Evolutionary conservation across 2,888 invertebrate genomes (phyloP), one percentile per base, ranked within the genome.

Genomic region (Anarsia innoxiella): DNA sequence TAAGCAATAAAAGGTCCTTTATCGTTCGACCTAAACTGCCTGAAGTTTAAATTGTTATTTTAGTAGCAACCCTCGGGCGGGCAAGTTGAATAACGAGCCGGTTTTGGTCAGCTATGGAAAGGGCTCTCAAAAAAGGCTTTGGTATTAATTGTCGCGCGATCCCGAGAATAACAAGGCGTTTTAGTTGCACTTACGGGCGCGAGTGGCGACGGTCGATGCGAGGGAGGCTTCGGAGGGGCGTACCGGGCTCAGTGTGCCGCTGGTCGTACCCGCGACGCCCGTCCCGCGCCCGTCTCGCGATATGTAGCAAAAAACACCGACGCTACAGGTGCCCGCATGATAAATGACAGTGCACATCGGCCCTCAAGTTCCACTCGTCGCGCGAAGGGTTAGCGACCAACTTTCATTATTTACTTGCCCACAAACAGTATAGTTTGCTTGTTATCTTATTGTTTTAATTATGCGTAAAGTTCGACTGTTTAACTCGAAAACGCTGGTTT

Each of bases 301-400:
- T 12, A 34, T 31, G 16, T 39, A 23, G n/a, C 37, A 11, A 63
- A 67, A 61, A 58, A 56, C 51, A 46, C 53, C 49, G 53, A 66
- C 56, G 66, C 77, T 61, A 76, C 75, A 76, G 75, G 75, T 76
- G 76, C 68, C 57, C 42, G 45, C 6, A 32, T 32, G 32, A 23
- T 23, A 13, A 13, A 23, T 12, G 19, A 25, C n/a, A n/a, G 8
- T 12, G 6, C 25, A n/a, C 27, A 3, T 12, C 3, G 2, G 12
- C n/a, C 25, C 25, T 25, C 27, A 4, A 4, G 1, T 5, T n/a
- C 12, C 23, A 9, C 11, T 1, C 23, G n/a, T 2, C 23, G 13
- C 23, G 23, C 31, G 12, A 23, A 19, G 9, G 12, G 23, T 31
- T 31, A 23, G 15, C 23, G n/a, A 12, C 3, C 10, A 8, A 31